Evolutionary conservation across 1,140 invertebrate species (phyloP).

Genomic region (Brachystomella parvula): DNA sequence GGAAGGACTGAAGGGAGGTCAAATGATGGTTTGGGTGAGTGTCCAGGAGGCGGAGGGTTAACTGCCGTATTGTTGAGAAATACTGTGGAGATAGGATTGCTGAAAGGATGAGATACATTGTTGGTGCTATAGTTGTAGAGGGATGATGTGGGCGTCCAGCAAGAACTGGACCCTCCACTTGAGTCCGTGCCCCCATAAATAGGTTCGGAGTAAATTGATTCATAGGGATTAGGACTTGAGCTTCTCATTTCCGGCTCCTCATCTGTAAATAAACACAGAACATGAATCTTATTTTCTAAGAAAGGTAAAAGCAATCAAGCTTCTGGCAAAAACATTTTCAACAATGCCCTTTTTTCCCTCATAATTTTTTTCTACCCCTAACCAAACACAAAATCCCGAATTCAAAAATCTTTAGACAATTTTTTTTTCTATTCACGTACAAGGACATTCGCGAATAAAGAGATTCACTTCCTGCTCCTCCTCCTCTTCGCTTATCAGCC

Average conservation of each 20-base stretch:
- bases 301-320: too few relatives aligned
- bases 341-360: too few relatives aligned
- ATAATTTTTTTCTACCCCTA: too few relatives aligned
- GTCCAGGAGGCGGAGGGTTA: neutral
- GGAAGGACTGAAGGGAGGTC: slow-evolving; percentile 3
- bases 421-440: slow-evolving; percentile 17
- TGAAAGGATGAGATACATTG: neutral
- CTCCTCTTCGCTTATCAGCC: neutral
- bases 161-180: slow-evolving; percentile 3
- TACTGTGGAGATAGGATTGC: neutral
- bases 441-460: slow-evolving; percentile 24
- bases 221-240: neutral
- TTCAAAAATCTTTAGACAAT: too few relatives aligned
- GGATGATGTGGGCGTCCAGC: neutral
- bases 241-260: neutral
- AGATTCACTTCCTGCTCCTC: slow-evolving; percentile 29
- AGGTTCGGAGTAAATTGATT: slow-evolving; percentile 28
- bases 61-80: neutral
- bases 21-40: neutral
- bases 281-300: too few relatives aligned
- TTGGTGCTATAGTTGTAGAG: slow-evolving; percentile 1
- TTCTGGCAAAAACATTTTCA: too few relatives aligned
- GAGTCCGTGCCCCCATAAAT: slow-evolving; percentile 17
- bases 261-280: too few relatives aligned
- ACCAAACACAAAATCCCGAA: too few relatives aligned